Percentiles rank a stretch among this genome's conserved stretches.
These are phyloP conservation scores for Drosophila grimshawi DNA, from an alignment of 1,140 invertebrate species.

Conservation along the genomic window DNA sequence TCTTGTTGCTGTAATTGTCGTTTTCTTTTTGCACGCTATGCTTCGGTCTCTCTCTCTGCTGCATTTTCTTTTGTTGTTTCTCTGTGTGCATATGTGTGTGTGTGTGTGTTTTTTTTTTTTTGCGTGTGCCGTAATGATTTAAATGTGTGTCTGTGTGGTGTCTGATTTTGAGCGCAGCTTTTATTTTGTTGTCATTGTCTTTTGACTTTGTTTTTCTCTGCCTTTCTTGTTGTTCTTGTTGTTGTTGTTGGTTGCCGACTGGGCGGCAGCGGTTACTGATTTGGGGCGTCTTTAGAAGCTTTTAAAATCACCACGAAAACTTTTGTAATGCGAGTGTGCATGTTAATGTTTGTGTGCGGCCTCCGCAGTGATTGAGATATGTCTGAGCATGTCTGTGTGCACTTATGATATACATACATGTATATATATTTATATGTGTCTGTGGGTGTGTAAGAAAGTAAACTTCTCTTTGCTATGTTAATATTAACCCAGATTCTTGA, in stretches of 20 bases:
- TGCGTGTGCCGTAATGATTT: conserved; percentile 61
- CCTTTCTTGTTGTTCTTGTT: conserved; percentile 30
- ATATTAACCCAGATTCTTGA: conserved; percentile 27
- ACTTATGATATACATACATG: no score
- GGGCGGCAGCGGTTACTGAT: conserved; percentile 22
- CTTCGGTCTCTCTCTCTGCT: conserved; percentile 21
- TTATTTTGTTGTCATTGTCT: conserved; percentile 45
- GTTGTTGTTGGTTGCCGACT: conserved; percentile 2
- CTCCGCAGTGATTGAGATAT: conserved; percentile 4
- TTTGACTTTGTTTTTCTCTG: conserved; percentile 33
- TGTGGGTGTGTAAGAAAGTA: conserved; percentile 10
- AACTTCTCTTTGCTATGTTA: conserved; percentile 20
- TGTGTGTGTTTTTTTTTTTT: conserved; percentile 38
- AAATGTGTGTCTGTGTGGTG: conserved; percentile 53
- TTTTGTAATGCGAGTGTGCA: conserved; percentile 14
- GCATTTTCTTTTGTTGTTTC: conserved; percentile 22
- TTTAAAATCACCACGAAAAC: conserved; percentile 32
- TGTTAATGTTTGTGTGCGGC: background rate
- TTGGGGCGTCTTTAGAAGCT: conserved; percentile 37
- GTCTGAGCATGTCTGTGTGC: background rate
- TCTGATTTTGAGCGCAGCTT: conserved; percentile 75
- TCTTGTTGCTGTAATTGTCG: conserved; percentile 41
- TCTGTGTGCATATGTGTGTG: background rate
- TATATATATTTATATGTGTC: background rate
- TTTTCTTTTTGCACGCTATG: conserved; percentile 45